Base-by-base conservation (phyloP, 2,888 invertebrate genomes). In the Drosophila quinaria region DNA sequence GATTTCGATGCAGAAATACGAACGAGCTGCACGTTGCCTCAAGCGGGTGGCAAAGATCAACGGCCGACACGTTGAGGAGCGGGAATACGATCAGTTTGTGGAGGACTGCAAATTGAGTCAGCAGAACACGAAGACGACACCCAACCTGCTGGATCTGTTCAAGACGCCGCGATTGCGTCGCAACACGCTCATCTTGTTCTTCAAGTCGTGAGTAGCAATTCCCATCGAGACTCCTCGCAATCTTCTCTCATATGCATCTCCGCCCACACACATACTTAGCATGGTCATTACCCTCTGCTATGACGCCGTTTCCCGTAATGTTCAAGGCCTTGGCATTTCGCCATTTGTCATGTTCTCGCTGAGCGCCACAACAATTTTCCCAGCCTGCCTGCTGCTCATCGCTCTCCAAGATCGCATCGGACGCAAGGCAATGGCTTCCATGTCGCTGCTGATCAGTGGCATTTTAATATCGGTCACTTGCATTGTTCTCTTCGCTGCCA, bases 281-380 rank as follows among this genome's bases (percentile, higher is more conserved):
- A 94, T 94, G 94, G 94, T 94, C 33, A 93, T 94, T 87, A 94
- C 94, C 15, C 91, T 94, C 29, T 94, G 94, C 81, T 94, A 94
- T 80, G 94, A 94, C 81, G 94, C 94, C 13, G 94, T 94, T 51
- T 94, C 94, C 6, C 92, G 94, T 58, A 94, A 94, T 82, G 93
- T 94, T 8, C 93, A 94, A 84, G 94, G 94, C 72, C 91, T 94
- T 69, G 94, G 93, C 49, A 93, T 93, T 77, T 94, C 94, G 19
- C 94, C 94, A 42, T 94, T 94, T 81, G 73, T 94, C 44, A 93
- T 94, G 89, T 94, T 94, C 90, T 93, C 93, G 22, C 84, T 94
- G 50, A 94, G 94, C 68, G 94, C 94, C 39, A 89, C 93, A 17
- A 94, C 94, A 1, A 94, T 94, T 70, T 90, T 94, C 50, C 94